A percentile compares a stretch with the other conserved stretches of the same genome.
Conservation (phyloP, 2,888 invertebrate genomes). For the Dyspetes luteomarginatus region DNA sequence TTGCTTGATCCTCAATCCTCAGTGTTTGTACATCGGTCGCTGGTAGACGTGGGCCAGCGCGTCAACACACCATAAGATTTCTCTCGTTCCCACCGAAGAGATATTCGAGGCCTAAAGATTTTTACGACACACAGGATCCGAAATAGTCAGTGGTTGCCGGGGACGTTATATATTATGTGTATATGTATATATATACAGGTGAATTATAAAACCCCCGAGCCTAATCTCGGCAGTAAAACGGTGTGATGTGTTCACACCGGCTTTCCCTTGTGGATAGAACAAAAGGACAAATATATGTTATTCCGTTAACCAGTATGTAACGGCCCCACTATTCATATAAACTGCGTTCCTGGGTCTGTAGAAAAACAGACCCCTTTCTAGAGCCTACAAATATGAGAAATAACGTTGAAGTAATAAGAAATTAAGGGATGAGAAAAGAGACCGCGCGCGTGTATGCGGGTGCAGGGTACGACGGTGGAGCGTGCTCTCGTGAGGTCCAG, state of each 20-base stretch:
- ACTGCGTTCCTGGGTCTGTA: conserved; percentile 62
- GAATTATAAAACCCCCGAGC: conserved; percentile 53
- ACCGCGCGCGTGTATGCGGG: conserved; percentile 17
- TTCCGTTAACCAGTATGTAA: conserved; percentile 38
- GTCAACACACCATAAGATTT: conserved; percentile 1
- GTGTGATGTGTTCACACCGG: conserved; percentile 79
- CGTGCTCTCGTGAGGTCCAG: conserved; percentile 66
- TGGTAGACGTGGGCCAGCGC: conserved; percentile 1
- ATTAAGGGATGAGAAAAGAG: conserved; percentile 71
- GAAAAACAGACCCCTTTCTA: conserved; percentile 45
- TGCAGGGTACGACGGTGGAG: conserved; percentile 6
- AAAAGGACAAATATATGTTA: conserved; percentile 71
- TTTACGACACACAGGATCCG: conserved; percentile 49
- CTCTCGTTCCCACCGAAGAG: conserved; percentile 15
- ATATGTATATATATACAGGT: background rate
- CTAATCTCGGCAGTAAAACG: conserved; percentile 74
- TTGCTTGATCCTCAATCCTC: background rate
- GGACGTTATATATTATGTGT: background rate
- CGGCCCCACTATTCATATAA: background rate
- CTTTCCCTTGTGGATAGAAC: conserved; percentile 73
- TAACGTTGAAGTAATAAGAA: conserved; percentile 67
- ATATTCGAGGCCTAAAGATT: conserved; percentile 24
- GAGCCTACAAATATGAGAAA: conserved; percentile 45
- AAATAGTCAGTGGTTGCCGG: conserved; percentile 35
- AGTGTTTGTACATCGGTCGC: background rate